Evolutionary conservation across 2,113 vertebrate species (phyloP), one percentile per base, ranked within the genome.

Genomic region (Pseudopodoces humilis): DNA sequence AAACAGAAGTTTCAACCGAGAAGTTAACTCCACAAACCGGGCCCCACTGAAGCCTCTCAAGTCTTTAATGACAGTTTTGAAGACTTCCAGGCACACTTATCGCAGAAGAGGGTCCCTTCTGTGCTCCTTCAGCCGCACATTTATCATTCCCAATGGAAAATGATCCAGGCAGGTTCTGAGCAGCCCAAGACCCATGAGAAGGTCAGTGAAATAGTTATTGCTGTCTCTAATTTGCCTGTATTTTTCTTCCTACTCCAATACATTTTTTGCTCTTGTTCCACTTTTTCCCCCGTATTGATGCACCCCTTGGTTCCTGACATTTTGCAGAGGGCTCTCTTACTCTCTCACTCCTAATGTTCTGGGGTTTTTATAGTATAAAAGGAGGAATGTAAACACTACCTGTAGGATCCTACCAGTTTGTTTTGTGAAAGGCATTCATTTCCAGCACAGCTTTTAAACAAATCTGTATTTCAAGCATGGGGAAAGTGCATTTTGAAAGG

Each of bases 141-240:
- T 74, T 82, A 30, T 83, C 81, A 67, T 68, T 91, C 89, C 69
- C 15, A 0, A 59, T 9, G n/a, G 93, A 86, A 83, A 92, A 89
- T 1, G 3, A 91, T 84, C 43, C 56, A 86, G 72, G 69, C 86
- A 84, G 87, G 72, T 89, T 96, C 86, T 84, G 67, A 86, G 69
- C 77, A 85, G 87, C 75, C 55, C 16, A 10, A 94, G 88, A 78
- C 92, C 74, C 74, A 11, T 59, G 82, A 85, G 88, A 63, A 93
- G 91, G 82, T 90, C 91, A 82, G 65, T 67, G 52, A 71, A 93
- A 90, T 87, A 92, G 87, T 87, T 78, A 84, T 58, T 85, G 47
- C 65, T 85, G 90, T 93, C 78, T 74, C 52, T 60, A 37, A 79
- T 91, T 91, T 89, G 62, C 70, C 74, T 9, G 12, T 75, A 22